phyloP scores from a whole-genome alignment of 2,888 invertebrate genomes.

The Danaus chrysippus region DNA sequence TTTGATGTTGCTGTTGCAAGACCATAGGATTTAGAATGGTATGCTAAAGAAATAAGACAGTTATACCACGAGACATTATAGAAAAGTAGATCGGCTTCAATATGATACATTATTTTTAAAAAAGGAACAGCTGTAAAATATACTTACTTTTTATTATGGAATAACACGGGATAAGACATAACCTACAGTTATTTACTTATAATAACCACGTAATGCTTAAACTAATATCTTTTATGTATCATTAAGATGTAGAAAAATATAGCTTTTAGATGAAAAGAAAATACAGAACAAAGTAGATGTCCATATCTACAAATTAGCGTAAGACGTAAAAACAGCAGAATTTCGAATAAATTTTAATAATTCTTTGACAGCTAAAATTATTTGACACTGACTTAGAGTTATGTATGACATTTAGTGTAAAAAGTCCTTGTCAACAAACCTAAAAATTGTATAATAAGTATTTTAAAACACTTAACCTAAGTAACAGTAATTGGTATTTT shows the following conservation, averaged over 20 bases:
- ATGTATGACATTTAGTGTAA: too few species aligned
- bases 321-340: conserved; percentile 24
- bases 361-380: conserved; percentile 16
- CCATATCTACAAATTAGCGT: conserved; percentile 21
- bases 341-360: conserved; percentile 22
- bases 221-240: background rate
- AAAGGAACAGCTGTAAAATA: conserved; percentile 11
- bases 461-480: too few species aligned
- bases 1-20: too few species aligned
- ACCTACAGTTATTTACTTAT: conserved; percentile 54
- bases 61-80: too few species aligned
- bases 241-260: background rate
- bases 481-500: too few species aligned
- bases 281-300: background rate
- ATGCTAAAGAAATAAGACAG: too few species aligned
- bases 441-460: too few species aligned
- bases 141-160: conserved; percentile 59
- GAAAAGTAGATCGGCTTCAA: too few species aligned
- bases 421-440: too few species aligned
- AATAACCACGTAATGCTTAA: conserved; percentile 23
- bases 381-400: conserved; percentile 11
- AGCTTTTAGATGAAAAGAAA: background rate
- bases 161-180: conserved; percentile 59
- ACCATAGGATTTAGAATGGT: too few species aligned
- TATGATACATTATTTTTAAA: background rate